Base-by-base conservation (phyloP, 2,113 vertebrate species). In the Ptyas mucosa region DNA sequence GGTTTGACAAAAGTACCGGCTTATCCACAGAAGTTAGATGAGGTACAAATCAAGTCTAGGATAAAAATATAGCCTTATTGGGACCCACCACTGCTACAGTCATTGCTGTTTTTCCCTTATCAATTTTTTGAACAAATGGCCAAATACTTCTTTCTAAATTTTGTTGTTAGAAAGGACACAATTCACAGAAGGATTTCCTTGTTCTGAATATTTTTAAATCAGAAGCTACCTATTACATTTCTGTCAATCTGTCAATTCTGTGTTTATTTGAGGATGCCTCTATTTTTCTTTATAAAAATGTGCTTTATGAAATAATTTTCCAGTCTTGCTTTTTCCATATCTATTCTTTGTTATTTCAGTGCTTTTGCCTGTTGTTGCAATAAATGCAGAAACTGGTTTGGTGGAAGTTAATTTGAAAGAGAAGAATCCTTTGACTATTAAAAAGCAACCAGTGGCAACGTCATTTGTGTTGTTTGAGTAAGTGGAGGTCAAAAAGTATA, bases 381-480 rank as follows among this genome's bases (percentile, higher is more conserved):
- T 99, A 94, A 98, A 97, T 95, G 98, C 98, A 97, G 99, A 99
- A 95, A 99, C 98, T 5, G 97, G 97, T 86, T 93, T 97, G 90
- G 98, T 99, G 46, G 97, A 99, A 96, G 99, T 99, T 90, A 97
- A 99, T 94, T 94, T 98, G 87, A 97, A 98, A 91, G 97, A 98
- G 97, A 98, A 97, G 95, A 97, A n/a, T 6, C 97, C 96, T n/a
- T 95, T 99, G 95, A 96, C 96, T 54, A 96, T 99, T 92, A 97
- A 95, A 96, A 98, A 97, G 93, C 97, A 99, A 94, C 99, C 99
- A 0, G 97, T 99, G 64, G 97, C 98, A 34, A 98, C 98, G 4
- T 99, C 99, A 0, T 99, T 99, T 97, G 98, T 98, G 29, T 57
- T 99, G 94, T 99, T 99, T 89, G 98, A 99, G 99, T 99, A 98